phyloP scores from a whole-genome alignment of 2,888 invertebrate genomes.

The Philereme transversata region DNA sequence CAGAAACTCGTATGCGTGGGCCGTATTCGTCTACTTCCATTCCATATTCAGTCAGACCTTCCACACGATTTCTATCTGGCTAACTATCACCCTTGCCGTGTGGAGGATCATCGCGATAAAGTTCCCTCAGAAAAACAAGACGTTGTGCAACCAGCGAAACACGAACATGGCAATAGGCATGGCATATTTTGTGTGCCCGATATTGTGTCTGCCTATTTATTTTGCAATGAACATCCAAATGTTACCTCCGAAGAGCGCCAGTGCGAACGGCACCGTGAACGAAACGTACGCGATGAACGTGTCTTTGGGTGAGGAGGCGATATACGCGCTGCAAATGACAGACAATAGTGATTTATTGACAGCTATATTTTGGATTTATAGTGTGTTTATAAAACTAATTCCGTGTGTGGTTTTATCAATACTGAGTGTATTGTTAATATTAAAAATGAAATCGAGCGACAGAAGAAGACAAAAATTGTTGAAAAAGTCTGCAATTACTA shows the following conservation, averaged over 20 bases:
- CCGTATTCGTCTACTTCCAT: constrained; percentile 93
- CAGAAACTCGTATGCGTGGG: constrained; percentile 87
- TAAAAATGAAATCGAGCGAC: constrained; percentile 92
- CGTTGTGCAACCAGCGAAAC: constrained; percentile 91
- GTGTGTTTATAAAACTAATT: constrained; percentile 95
- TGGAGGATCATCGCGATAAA: constrained; percentile 96
- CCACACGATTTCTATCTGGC: constrained; percentile 96
- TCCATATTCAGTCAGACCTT: constrained; percentile 94
- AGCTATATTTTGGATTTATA: constrained; percentile 95
- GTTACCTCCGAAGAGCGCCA: constrained; percentile 42
- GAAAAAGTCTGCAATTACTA: constrained; percentile 72
- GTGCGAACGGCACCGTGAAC: constrained; percentile 55
- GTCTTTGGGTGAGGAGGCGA: constrained; percentile 63
- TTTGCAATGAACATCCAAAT: constrained; percentile 89
- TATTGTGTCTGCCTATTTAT: constrained; percentile 93
- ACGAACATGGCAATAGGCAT: constrained; percentile 90
- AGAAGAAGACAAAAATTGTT: constrained; percentile 88
- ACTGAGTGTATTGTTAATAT: constrained; percentile 89
- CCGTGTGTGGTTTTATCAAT: constrained; percentile 95
- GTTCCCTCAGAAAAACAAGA: constrained; percentile 91
- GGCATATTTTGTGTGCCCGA: constrained; percentile 91
- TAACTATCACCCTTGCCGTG: constrained; percentile 95
- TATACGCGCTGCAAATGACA: constrained; percentile 87
- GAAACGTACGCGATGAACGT: constrained; percentile 50
- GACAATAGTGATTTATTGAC: constrained; percentile 85